Evolutionary conservation across 2,113 vertebrate species (phyloP).

Genomic region (Toxotes jaculatrix): DNA sequence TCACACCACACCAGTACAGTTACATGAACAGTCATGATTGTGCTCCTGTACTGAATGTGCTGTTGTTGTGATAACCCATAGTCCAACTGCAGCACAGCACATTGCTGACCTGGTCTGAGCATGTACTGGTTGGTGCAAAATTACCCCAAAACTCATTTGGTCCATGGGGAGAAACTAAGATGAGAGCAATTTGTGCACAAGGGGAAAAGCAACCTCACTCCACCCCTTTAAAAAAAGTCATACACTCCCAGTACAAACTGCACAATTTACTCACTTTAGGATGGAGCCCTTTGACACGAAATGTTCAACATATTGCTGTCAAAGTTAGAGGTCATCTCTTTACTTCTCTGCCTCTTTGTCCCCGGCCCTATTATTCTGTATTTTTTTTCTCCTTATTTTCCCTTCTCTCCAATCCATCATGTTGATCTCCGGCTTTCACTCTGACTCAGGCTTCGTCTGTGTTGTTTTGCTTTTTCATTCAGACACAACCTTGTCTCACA

Average conservation of each 20-base stretch:
- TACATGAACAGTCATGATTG: neutral
- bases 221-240: neutral
- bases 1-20: neutral
- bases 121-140: neutral
- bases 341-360: neutral
- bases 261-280: neutral
- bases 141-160: neutral
- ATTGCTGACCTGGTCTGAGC: neutral
- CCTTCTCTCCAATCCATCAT: slow-evolving; percentile 17
- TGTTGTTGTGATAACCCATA: neutral
- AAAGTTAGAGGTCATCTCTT: neutral
- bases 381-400: neutral
- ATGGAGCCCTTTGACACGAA: neutral
- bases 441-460: slow-evolving; percentile 10
- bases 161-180: neutral
- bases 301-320: slow-evolving; percentile 3
- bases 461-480: slow-evolving; percentile 14
- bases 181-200: neutral
- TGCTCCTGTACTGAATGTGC: neutral
- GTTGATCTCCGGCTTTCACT: slow-evolving; percentile 13
- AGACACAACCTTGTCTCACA: slow-evolving; percentile 1
- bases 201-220: neutral
- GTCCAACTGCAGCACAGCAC: neutral
- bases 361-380: neutral
- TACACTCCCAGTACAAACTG: neutral